These are phyloP conservation scores for Melanerpes aurifrons DNA, from an alignment of 2,113 vertebrate genomes.

Conservation along the genomic window DNA sequence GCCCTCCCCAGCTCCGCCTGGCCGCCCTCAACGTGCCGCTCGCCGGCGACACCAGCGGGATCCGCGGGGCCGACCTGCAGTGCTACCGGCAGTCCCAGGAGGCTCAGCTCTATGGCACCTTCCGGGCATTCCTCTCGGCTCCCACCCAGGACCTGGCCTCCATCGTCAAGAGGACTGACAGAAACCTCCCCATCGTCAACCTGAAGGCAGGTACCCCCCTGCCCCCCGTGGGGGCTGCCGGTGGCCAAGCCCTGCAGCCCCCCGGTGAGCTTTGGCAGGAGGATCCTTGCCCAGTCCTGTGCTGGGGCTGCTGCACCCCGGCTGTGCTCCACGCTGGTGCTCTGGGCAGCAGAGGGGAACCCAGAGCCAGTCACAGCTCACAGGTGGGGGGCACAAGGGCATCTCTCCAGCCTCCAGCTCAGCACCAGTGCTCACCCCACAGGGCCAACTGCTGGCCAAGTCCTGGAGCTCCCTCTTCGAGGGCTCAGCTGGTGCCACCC, in stretches of 20 bases:
- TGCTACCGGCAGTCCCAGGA: constrained; percentile 73
- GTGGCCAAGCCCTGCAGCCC: rapidly evolving
- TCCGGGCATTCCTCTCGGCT: constrained; percentile 65
- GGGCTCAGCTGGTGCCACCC: not conserved
- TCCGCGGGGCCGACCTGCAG: constrained; percentile 65
- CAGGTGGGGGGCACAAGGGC: rapidly evolving
- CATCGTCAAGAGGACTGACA: constrained; percentile 65
- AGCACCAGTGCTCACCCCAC: rapidly evolving
- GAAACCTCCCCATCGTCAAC: constrained; percentile 65
- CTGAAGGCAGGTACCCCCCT: constrained; percentile 58
- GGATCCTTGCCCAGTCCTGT: rapidly evolving
- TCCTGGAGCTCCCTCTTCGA: constrained; percentile 66
- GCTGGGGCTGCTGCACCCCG: rapidly evolving
- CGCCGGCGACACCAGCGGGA: constrained; percentile 34
- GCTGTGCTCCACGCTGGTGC: rapidly evolving
- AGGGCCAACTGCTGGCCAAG: constrained; percentile 67
- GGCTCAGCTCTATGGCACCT: constrained; percentile 62
- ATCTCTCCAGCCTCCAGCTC: not conserved
- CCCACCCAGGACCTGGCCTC: constrained; percentile 50
- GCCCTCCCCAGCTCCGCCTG: constrained; percentile 56
- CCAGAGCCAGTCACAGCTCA: rapidly evolving
- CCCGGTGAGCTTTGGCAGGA: rapidly evolving
- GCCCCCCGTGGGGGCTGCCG: rapidly evolving
- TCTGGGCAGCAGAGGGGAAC: not conserved
- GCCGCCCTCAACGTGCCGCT: constrained; percentile 63